These are phyloP conservation scores for Chlorodrepanis virens DNA, from an alignment of 2,113 vertebrate genomes.

Conservation along the genomic window DNA sequence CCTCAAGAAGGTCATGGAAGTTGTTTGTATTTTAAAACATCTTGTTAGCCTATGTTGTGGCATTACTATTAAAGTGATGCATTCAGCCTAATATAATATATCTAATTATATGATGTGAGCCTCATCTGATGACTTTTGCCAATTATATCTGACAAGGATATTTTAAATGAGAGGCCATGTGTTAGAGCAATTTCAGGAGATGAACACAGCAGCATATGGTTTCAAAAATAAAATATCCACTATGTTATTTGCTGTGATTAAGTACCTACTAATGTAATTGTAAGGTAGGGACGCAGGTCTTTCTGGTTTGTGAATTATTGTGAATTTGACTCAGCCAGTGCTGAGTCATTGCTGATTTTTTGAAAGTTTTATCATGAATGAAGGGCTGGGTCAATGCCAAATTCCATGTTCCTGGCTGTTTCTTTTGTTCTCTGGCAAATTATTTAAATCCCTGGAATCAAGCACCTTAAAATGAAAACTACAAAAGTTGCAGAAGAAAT, in stretches of 20 bases:
- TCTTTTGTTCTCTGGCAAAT: neutral
- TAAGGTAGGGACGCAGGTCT: slow-evolving; percentile 17
- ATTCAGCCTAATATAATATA: neutral
- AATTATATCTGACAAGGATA: slow-evolving; percentile 21
- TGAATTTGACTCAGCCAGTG: no score
- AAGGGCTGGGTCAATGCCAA: neutral
- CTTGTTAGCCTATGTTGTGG: neutral
- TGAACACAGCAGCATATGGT: slow-evolving; percentile 8
- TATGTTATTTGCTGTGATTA: slow-evolving; percentile 23
- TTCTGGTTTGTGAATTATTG: slow-evolving; percentile 24
- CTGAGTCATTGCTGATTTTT: slow-evolving; percentile 8
- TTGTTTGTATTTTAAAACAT: neutral
- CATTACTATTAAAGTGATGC: neutral
- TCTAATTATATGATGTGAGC: slow-evolving; percentile 46
- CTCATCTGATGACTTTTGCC: slow-evolving; percentile 30
- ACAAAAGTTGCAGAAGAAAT: neutral
- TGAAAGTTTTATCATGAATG: neutral
- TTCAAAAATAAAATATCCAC: slow-evolving; percentile 39
- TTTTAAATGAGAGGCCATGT: slow-evolving; percentile 19
- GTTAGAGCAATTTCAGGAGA: slow-evolving; percentile 27
- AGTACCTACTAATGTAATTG: slow-evolving; percentile 7
- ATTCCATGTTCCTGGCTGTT: neutral
- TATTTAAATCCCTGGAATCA: neutral
- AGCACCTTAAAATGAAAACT: neutral
- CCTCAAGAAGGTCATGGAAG: neutral